Conservation (phyloP, 2,888 invertebrate species). For the Eutolmus rufibarbis region DNA sequence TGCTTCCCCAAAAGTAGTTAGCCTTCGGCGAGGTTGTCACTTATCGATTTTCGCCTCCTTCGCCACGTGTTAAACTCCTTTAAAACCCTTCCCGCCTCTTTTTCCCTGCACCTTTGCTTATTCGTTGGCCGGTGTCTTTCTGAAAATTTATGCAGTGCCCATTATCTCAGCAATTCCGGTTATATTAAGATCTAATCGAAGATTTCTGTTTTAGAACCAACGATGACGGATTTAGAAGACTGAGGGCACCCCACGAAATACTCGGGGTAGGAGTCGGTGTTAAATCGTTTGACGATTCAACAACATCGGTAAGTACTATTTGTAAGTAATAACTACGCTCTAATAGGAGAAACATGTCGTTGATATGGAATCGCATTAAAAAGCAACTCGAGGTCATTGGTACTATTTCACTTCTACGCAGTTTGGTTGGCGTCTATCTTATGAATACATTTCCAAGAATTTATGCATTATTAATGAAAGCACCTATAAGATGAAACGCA, state of each 20-base stretch:
- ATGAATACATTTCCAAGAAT: not conserved
- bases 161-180: not conserved
- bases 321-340: not conserved
- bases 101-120: not conserved
- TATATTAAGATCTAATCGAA: not conserved
- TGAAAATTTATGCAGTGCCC: not conserved
- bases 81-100: not conserved
- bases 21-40: slow-evolving; percentile 33
- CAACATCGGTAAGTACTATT: slow-evolving; percentile 45
- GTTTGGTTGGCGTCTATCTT: not conserved
- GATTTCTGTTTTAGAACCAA: slow-evolving; percentile 33
- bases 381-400: not conserved
- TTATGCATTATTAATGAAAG: not conserved
- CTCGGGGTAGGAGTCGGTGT: slow-evolving; percentile 49
- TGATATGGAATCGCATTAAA: not conserved
- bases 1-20: not conserved
- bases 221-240: slow-evolving; percentile 29
- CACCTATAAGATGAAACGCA: not conserved
- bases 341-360: not conserved
- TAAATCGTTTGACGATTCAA: slow-evolving; percentile 41
- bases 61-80: not conserved
- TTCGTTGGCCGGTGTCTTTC: not conserved
- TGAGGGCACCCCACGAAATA: slow-evolving; percentile 51
- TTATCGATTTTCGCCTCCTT: slow-evolving; percentile 31
- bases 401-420: not conserved